phyloP scores from a whole-genome alignment of 37 sponge, comb jelly and placozoan species.

The Crambe crambe region DNA sequence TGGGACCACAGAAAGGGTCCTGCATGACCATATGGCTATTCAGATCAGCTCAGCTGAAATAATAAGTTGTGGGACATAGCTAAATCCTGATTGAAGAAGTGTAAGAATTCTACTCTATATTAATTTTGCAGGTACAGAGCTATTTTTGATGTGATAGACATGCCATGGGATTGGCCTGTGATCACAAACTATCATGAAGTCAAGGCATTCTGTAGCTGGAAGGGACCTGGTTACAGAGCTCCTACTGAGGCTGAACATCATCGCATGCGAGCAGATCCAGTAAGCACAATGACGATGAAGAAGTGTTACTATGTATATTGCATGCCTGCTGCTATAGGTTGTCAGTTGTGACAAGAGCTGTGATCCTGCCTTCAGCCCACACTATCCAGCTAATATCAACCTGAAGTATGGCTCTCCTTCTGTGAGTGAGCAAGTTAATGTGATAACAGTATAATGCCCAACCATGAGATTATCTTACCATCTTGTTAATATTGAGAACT shows the following conservation, averaged over 20 bases:
- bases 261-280: constrained; percentile 58
- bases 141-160: constrained; percentile 71
- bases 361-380: constrained; percentile 21
- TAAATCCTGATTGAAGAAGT: background rate
- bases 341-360: constrained; percentile 7
- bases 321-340: constrained; percentile 14
- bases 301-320: background rate
- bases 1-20: no score
- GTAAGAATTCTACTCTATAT: background rate
- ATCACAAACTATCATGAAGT: constrained; percentile 89
- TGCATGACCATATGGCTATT: background rate
- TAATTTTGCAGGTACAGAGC: constrained; percentile 70
- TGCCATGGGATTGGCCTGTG: constrained; percentile 91
- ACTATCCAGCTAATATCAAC: constrained; percentile 42
- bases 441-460: background rate
- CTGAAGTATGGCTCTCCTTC: constrained; percentile 69
- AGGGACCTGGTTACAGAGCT: constrained; percentile 70
- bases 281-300: no score
- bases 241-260: constrained; percentile 87
- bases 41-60: background rate
- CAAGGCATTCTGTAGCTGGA: constrained; percentile 87
- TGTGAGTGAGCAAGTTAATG: constrained; percentile 26
- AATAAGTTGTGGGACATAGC: background rate
- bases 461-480: background rate
- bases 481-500: no score